Evolutionary conservation across 2,888 invertebrate genomes (phyloP).

Genomic region (Tillus elongatus): DNA sequence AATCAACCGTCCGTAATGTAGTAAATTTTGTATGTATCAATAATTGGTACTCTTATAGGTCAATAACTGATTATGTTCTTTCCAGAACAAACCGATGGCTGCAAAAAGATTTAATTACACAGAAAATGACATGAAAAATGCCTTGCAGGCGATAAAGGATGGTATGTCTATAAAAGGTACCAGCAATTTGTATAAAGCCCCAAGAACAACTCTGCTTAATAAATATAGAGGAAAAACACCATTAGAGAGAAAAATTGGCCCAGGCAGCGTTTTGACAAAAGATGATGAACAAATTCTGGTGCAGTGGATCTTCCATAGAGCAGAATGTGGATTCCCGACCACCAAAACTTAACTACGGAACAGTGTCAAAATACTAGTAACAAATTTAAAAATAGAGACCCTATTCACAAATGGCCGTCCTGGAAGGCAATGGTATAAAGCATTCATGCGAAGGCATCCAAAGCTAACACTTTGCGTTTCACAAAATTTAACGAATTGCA

Average conservation of each 20-base stretch:
- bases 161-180: slow-evolving; percentile 4
- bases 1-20: no score
- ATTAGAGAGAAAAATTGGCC: slow-evolving; percentile 9
- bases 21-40: no score
- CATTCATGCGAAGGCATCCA: slow-evolving; percentile 31
- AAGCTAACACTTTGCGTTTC: slow-evolving; percentile 24
- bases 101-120: slow-evolving; percentile 7
- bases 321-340: slow-evolving; percentile 28
- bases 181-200: background rate
- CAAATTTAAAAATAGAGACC: slow-evolving; percentile 17
- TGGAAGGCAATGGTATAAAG: slow-evolving; percentile 32
- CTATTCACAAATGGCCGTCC: slow-evolving; percentile 29
- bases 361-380: slow-evolving; percentile 23
- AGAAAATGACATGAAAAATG: slow-evolving; percentile 8
- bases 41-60: no score
- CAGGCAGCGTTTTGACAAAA: background rate
- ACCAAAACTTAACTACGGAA: slow-evolving; percentile 27
- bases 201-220: slow-evolving; percentile 9
- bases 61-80: no score
- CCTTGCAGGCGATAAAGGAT: background rate
- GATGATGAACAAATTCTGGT: slow-evolving; percentile 9
- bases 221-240: slow-evolving; percentile 6
- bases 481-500: slow-evolving; percentile 26
- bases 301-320: slow-evolving; percentile 24
- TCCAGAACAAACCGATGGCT: no score